phyloP scores from a whole-genome alignment of 64 coral and sea anemone genomes.

The Pocillopora damicornis region DNA sequence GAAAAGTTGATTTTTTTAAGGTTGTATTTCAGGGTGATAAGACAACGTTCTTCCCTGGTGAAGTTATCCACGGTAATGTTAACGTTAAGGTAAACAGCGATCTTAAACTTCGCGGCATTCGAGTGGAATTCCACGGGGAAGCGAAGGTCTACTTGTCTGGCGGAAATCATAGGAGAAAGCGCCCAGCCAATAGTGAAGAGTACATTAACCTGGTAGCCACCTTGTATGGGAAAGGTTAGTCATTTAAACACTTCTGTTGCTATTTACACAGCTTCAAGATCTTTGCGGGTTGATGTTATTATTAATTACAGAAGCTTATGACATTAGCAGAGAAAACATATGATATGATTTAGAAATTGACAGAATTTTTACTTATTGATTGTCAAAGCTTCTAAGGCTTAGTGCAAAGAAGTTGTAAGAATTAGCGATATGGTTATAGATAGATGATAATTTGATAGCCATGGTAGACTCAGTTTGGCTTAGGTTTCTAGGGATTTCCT shows the following conservation, averaged over 20 bases:
- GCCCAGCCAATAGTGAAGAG: constrained; percentile 53
- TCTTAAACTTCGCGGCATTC: constrained; percentile 64
- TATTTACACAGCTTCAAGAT: neutral
- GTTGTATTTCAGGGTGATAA: constrained; percentile 68
- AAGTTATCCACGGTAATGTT: constrained; percentile 65
- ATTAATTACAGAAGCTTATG: neutral
- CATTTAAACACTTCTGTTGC: neutral
- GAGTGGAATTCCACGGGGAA: constrained; percentile 77
- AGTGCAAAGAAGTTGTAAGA: too few relatives aligned
- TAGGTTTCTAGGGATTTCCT: too few relatives aligned
- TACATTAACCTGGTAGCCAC: constrained; percentile 75
- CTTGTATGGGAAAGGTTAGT: constrained; percentile 81
- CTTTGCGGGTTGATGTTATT: neutral
- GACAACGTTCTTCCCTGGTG: constrained; percentile 73
- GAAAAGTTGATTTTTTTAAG: constrained; percentile 66
- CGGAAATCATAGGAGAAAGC: constrained; percentile 46
- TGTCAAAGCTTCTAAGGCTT: too few relatives aligned
- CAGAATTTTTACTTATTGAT: too few relatives aligned
- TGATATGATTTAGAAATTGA: too few relatives aligned
- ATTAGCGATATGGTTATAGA: too few relatives aligned
- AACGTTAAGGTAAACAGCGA: constrained; percentile 72
- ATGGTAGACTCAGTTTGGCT: too few relatives aligned
- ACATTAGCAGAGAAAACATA: neutral
- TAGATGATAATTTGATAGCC: too few relatives aligned
- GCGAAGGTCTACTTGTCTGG: constrained; percentile 62